Evolutionary conservation across 2,113 vertebrate species (phyloP).

Genomic region (Burhinus oedicnemus): DNA sequence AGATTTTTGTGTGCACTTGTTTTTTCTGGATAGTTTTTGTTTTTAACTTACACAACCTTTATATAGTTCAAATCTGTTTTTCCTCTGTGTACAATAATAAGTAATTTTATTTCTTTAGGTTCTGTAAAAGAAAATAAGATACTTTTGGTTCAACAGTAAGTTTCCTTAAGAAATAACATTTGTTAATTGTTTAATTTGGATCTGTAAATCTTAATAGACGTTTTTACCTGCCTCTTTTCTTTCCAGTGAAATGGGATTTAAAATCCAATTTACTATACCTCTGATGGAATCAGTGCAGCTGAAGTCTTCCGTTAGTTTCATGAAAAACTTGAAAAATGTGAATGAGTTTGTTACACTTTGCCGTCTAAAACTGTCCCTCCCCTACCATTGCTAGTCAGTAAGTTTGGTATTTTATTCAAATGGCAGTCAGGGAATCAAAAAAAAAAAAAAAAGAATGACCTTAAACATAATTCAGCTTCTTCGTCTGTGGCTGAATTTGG

Average conservation of each 20-base stretch:
- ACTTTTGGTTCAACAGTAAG: background rate
- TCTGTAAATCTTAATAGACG: background rate
- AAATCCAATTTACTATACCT: background rate
- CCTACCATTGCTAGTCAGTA: background rate
- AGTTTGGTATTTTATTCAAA: background rate
- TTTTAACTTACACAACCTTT: background rate
- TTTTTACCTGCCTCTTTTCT: background rate
- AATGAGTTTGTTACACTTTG: background rate
- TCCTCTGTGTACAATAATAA: accelerated
- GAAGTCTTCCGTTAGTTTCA: background rate
- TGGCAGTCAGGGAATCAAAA: background rate
- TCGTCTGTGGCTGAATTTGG: background rate
- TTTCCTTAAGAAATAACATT: background rate
- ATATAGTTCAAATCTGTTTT: accelerated
- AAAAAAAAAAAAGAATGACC: background rate
- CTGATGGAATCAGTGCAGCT: background rate
- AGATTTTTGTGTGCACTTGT: background rate
- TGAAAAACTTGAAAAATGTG: background rate
- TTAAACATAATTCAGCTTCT: background rate
- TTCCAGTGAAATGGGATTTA: background rate
- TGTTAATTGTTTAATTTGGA: background rate
- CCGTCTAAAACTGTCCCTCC: background rate
- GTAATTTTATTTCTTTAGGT: background rate
- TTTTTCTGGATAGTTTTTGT: background rate
- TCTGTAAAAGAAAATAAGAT: background rate